Base-by-base conservation (phyloP, 2,113 vertebrate genomes). In the Hippocampus barbouri region DNA sequence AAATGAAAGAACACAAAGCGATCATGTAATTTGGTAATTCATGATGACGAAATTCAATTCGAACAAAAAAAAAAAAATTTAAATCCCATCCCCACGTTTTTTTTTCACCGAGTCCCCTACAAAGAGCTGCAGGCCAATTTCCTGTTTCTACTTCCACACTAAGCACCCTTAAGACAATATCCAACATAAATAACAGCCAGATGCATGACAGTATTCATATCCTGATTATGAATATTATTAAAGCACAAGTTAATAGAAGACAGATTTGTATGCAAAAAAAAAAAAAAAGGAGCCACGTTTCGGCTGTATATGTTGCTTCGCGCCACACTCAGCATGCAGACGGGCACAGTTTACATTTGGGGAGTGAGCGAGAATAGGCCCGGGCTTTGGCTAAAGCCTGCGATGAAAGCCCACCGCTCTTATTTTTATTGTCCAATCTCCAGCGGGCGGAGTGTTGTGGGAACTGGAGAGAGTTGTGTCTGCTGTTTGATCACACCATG, bases 401-500 rank as follows among this genome's bases (percentile, higher is more conserved):
- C 80, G 89, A 88, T 90, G 88, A 91, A 89, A 89, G 85, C 79
- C 79, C 66, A 61, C 74, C 77, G 76, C 85, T 85, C 75, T 83
- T 87, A 84, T 89, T 91, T 90, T 91, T 88, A 90, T 90, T 90
- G 90, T 86, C 87, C 84, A 85, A 85, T 87, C 85, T 88, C 82
- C 87, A 86, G 80, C 83, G 79, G 83, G 80, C 84, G 65, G 87
- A 79, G 85, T 88, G 86, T 86, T 87, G 82, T 86, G 85, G 87
- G 87, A 89, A 87, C 74, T 83, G 84, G 74, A 72, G 84, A 88
- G 84, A 90, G 77, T 83, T 88, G 90, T 89, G 83, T 83, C 86
- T 88, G 86, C 83, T 74, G 91, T 92, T 92, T 92, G 91, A 92
- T 92, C 91, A 90, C 83, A 77, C 85, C 76, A 83, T 88, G 79